phyloP scores from a whole-genome alignment of 2,113 vertebrate genomes.

The Chiloscyllium plagiosum region DNA sequence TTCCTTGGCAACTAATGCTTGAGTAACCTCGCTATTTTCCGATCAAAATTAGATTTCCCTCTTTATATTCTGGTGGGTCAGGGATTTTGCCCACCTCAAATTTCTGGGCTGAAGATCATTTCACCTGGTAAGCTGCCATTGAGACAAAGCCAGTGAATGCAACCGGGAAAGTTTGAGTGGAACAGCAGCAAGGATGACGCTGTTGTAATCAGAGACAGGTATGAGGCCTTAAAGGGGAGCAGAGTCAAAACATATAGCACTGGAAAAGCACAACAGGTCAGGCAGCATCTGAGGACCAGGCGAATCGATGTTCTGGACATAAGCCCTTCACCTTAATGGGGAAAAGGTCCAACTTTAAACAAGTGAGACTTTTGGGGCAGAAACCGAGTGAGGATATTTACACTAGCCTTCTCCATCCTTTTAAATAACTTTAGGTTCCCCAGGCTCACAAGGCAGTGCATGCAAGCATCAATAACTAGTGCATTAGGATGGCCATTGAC shows the following conservation, averaged over 20 bases:
- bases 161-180: neutral
- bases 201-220: neutral
- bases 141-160: neutral
- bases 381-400: neutral
- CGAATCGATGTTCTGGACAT: no score
- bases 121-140: neutral
- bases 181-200: no score
- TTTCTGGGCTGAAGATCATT: neutral
- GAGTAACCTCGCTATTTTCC: no score
- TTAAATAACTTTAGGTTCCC: neutral
- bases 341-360: neutral
- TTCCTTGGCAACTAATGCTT: neutral
- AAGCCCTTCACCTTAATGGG: neutral
- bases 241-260: no score
- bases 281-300: no score
- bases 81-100: neutral
- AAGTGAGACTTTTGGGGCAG: neutral
- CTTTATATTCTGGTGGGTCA: neutral
- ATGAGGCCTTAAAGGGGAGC: neutral
- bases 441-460: no score
- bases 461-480: neutral
- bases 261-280: no score
- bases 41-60: neutral
- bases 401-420: neutral
- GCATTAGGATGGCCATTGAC: neutral